Evolutionary conservation across 2,797 vertebrate species (phyloP), one percentile per base, ranked within the genome.

Genomic region (Gymnoscopelus braueri): DNA sequence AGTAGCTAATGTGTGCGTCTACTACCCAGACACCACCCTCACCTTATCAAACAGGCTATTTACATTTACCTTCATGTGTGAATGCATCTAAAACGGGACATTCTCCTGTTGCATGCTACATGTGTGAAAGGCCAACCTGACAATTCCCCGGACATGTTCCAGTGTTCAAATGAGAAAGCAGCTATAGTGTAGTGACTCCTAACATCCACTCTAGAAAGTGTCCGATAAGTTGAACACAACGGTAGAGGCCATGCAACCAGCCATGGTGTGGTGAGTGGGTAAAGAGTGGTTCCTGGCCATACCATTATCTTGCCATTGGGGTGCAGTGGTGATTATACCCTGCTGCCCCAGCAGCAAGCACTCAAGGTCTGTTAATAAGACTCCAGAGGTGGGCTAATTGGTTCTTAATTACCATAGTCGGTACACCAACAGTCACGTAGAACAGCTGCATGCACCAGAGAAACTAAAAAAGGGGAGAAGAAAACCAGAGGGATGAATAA

Each of bases 301-400:
- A 66, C 69, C 68, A 87, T 89, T 83, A 84, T 87, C 82, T 73
- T 69, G 85, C 86, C 60, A 80, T 69, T 70, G 71, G 80, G 83
- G 80, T 68, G 73, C 80, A 51, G 84, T 19, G 80, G 70, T 82
- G 88, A 91, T 92, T 89, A 90, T 68, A 88, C 79, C 84, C 83
- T 80, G 86, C 68, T 84, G 87, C 75, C 86, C 78, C 77, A 24
- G 63, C 84, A 71, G 13, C 48, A 51, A 77, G 79, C 84, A 84
- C 85, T 67, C 56, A 74, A 77, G 72, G 72, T 78, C 84, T 51
- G 64, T 83, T 93, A 89, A 90, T 89, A 84, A 82, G 48, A 79
- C 86, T 82, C 83, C 81, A 87, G 85, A 89, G 89, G 88, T 90
- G 85, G 89, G 85, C 84, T 92, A 91, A 94, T 91, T 89, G 91